Base-by-base conservation (phyloP, 2,113 vertebrate genomes). In the Plestiodon gilberti region DNA sequence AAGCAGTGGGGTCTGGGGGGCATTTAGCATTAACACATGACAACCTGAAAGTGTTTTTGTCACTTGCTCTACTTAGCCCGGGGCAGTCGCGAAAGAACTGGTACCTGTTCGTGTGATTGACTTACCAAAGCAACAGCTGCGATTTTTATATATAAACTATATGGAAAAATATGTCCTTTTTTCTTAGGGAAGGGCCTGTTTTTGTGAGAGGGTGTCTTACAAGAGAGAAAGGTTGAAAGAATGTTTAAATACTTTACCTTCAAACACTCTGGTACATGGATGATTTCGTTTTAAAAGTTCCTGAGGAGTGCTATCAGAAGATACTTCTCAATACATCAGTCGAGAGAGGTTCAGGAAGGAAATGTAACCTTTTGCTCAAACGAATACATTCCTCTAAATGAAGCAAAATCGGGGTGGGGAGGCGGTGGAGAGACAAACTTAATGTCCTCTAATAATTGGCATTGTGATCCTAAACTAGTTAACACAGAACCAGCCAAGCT, bases 1-100 rank as follows among this genome's bases (percentile, higher is more conserved):
- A 96, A 95, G 95, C 91, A 82, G 78, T 73, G 89, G 93, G 95
- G 95, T 96, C 96, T 94, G 83, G 93, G 52, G 93, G 94, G 95
- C 96, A 96, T 96, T 97, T 97, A 96, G 96, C 96, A 96, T 96
- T 96, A 97, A 96, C 95, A 95, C 95, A 95, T 97, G 97, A 97
- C 97, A 97, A 96, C 92, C 94, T 95, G 95, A 96, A 97, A 96
- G 88, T 94, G 95, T 90, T 97, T 97, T 95, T 97, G 96, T 97
- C 97, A 96, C 93, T 94, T 96, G 93, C 92, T 96, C 93, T 96
- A 92, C 95, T 96, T 97, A 96, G 97, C 97, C 96, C 93, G 85
- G 95, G 96, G 97, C 96, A 94, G 87, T 86, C 89, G 86, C 81
- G 89, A 92, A 94, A 92, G 94, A 96, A 95, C 95, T 93, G 90